phyloP scores from a whole-genome alignment of 2,888 invertebrate genomes.

The Sthenelais limicola region DNA sequence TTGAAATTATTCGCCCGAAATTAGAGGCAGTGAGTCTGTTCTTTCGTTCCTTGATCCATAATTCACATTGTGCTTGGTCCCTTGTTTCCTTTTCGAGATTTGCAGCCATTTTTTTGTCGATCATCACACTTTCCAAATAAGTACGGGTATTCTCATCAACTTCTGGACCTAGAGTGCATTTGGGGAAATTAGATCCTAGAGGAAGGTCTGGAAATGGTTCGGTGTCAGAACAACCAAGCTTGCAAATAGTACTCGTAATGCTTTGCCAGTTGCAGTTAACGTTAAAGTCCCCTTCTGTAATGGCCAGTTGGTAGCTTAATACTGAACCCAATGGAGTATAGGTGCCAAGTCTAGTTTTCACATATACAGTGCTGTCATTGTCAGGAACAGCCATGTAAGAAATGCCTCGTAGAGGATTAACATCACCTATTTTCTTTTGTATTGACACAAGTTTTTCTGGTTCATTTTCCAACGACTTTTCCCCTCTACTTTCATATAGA shows the following conservation, averaged over 20 bases:
- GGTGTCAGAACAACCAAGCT: not conserved
- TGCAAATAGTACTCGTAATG: not conserved
- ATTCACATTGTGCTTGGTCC: not conserved
- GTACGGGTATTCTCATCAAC: no score
- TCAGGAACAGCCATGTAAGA: not conserved
- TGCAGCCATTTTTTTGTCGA: not conserved
- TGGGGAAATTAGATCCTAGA: no score
- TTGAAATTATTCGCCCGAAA: not conserved
- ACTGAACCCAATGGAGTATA: not conserved
- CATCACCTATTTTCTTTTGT: not conserved
- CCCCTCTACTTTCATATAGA: not conserved
- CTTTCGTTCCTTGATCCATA: not conserved
- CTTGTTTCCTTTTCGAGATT: not conserved
- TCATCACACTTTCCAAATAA: not conserved
- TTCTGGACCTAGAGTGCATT: no score
- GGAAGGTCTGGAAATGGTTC: no score
- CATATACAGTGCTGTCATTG: not conserved
- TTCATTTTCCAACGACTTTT: not conserved
- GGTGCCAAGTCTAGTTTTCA: not conserved
- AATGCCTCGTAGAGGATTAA: not conserved
- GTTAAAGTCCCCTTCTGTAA: not conserved
- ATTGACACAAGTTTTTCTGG: not conserved
- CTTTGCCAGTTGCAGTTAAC: not conserved
- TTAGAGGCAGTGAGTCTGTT: not conserved
- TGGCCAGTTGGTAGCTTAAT: not conserved